Conservation (phyloP, 2,113 vertebrate species). For the Pollimyrus isidori region DNA sequence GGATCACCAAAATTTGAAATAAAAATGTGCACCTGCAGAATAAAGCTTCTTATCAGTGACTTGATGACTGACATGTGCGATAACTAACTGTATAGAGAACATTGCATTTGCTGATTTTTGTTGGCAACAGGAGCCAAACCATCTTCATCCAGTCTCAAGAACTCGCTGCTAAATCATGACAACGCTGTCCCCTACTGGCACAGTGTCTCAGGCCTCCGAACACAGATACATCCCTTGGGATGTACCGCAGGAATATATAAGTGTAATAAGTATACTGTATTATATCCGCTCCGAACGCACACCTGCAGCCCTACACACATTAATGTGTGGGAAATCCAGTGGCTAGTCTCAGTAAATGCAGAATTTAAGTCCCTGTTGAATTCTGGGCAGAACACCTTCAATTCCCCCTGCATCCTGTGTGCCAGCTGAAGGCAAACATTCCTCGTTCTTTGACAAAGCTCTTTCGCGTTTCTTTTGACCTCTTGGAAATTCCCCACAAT, state of each 20-base stretch:
- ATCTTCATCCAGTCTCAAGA: background rate
- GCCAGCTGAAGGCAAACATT: background rate
- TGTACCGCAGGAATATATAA: background rate
- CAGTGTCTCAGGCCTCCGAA: background rate
- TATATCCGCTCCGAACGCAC: background rate
- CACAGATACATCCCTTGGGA: background rate
- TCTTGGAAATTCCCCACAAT: background rate
- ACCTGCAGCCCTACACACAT: background rate
- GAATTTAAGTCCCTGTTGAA: background rate
- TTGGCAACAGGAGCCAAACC: no score
- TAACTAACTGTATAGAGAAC: background rate
- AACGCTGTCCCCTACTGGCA: slow-evolving; percentile 23
- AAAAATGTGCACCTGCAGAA: background rate
- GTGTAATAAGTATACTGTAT: background rate
- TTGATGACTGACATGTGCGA: background rate
- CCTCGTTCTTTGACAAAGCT: background rate
- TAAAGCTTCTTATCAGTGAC: background rate
- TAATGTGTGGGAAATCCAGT: background rate
- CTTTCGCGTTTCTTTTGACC: background rate
- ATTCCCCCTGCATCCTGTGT: background rate
- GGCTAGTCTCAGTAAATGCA: background rate
- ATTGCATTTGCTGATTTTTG: background rate
- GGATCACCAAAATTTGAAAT: background rate
- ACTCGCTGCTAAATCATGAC: slow-evolving; percentile 4
- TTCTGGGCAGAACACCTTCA: background rate